A percentile compares a stretch with the other conserved stretches of the same genome.
Conservation (phyloP, 2,797 vertebrate genomes). For the Coregonus ussuriensis region DNA sequence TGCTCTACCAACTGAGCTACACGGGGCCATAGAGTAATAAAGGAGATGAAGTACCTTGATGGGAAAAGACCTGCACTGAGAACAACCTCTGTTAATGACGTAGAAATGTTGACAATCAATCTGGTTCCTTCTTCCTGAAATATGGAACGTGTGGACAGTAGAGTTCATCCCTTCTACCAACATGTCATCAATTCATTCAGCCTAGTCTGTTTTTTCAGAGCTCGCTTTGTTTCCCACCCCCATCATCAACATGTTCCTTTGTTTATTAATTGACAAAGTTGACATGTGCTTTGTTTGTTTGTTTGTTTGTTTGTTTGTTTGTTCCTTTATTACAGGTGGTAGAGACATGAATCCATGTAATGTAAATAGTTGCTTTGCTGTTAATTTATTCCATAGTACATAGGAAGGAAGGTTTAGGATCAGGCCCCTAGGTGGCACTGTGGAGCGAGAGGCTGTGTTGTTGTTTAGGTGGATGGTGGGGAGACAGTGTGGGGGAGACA, state of each 20-base stretch:
- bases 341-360: constrained; percentile 40
- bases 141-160: not conserved
- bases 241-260: constrained; percentile 27
- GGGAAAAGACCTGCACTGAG: not conserved
- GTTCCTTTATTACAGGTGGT: constrained; percentile 2
- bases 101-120: not conserved
- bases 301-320: constrained; percentile 11
- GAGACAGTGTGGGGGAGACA: not conserved
- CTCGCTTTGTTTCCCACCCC: constrained; percentile 19
- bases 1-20: too few species aligned
- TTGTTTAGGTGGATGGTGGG: not conserved
- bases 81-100: constrained; percentile 4
- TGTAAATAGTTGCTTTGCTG: constrained; percentile 43
- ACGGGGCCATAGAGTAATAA: not conserved
- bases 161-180: constrained; percentile 17
- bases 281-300: not conserved
- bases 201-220: not conserved
- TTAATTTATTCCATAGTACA: constrained; percentile 63
- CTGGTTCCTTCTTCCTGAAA: not conserved
- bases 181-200: constrained; percentile 11
- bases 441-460: not conserved
- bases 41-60: not conserved
- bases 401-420: constrained; percentile 18
- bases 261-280: too few species aligned
- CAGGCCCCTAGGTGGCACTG: constrained; percentile 9